Percentiles rank a stretch among this genome's conserved stretches.
These are phyloP conservation scores for Macrosoma leucophasiata DNA, from an alignment of 2,888 invertebrate species.

Conservation along the genomic window DNA sequence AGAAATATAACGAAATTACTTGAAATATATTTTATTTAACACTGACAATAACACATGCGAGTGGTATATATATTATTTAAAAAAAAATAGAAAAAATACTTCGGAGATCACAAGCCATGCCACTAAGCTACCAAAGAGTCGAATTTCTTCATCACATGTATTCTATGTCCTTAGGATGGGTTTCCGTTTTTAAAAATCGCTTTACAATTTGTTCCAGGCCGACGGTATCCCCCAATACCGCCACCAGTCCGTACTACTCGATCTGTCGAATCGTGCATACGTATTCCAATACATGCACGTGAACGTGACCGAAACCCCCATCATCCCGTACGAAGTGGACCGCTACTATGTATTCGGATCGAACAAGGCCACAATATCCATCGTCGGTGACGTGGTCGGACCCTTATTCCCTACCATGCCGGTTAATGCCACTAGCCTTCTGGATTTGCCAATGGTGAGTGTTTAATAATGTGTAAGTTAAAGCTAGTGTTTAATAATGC, in stretches of 20 bases:
- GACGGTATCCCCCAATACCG: constrained; percentile 95
- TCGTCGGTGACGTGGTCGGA: constrained; percentile 94
- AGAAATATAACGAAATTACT: no score
- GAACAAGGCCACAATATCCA: constrained; percentile 86
- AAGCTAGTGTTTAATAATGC: no score
- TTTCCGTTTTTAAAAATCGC: no score
- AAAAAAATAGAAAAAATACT: no score
- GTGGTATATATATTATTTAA: no score
- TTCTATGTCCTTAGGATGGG: no score
- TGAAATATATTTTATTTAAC: no score
- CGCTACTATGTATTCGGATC: constrained; percentile 97
- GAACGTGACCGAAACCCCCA: constrained; percentile 94
- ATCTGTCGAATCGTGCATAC: constrained; percentile 93
- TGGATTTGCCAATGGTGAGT: constrained; percentile 85
- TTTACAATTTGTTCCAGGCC: constrained; percentile 62
- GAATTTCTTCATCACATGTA: no score
- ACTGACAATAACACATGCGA: no score
- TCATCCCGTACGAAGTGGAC: constrained; percentile 90
- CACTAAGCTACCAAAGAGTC: no score
- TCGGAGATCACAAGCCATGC: no score
- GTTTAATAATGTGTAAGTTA: background rate
- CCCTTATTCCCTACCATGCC: constrained; percentile 96
- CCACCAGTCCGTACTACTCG: constrained; percentile 93
- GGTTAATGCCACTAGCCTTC: constrained; percentile 87
- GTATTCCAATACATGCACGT: constrained; percentile 97